Conservation (phyloP, 2,797 vertebrate genomes). For the Leontocebus nigricollis region DNA sequence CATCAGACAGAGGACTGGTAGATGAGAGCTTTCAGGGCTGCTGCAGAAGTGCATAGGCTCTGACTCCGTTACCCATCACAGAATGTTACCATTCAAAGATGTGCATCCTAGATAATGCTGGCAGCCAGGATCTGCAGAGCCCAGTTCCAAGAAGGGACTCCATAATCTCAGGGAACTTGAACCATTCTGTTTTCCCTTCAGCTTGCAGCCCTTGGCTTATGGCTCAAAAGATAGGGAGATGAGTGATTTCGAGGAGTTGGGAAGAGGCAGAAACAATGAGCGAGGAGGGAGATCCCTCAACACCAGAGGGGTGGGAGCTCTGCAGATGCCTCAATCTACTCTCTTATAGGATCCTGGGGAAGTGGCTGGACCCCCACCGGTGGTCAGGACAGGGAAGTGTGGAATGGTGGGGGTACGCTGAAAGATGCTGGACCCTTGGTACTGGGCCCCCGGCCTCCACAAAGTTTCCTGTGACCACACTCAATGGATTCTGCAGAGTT, state of each 20-base stretch:
- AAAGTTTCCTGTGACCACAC: not conserved
- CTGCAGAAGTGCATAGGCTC: not conserved
- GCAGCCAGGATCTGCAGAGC: not conserved
- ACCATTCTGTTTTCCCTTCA: not conserved
- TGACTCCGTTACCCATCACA: not conserved
- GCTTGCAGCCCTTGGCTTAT: not conserved
- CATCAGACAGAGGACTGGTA: not conserved
- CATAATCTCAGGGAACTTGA: not conserved
- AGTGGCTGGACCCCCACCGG: no score
- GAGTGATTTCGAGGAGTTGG: not conserved
- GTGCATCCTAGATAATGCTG: not conserved
- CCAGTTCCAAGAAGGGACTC: not conserved
- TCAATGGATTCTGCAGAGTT: not conserved
- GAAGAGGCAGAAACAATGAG: not conserved
- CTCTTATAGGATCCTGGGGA: not conserved
- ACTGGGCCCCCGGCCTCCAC: not conserved
- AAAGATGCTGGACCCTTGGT: not conserved
- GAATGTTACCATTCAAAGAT: not conserved
- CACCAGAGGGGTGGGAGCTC: not conserved
- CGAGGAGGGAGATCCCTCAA: no score
- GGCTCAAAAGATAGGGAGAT: not conserved
- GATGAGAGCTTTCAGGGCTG: not conserved
- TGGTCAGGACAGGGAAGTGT: not conserved
- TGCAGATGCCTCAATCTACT: no score
- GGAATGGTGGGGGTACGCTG: not conserved